Base-by-base conservation (phyloP, 2,888 invertebrate genomes). In the Ephialtes manifestator region DNA sequence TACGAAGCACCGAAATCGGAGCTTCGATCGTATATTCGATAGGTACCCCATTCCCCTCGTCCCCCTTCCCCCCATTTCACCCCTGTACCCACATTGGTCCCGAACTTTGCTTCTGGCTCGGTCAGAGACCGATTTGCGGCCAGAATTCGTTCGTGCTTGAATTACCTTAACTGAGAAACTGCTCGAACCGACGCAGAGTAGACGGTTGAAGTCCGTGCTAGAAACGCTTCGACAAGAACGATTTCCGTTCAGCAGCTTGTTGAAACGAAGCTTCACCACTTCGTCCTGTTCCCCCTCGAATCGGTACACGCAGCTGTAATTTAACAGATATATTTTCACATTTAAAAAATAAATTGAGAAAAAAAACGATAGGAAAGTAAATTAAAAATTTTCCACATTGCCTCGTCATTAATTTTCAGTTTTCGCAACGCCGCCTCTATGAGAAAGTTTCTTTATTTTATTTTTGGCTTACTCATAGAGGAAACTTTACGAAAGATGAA, bases 241-340 rank as follows among this genome's bases (percentile, higher is more conserved):
- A 87, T 94, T 94, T 28, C 94, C 94, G 87, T 94, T 96, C n/a
- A 96, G 95, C 4, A 98, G 95, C 85, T 96, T 96, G 91, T 96
- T 97, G 75, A 98, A 95, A 77, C 97, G 96, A 70, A 98, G 95
- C 85, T 97, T 96, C 68, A 98, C 96, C 68, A 97, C 96, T 93
- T 98, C 98, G 68, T 97, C 97, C 74, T 96, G 96, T 90, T 97
- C 97, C 0, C 97, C 98, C 94, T 98, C 97, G 92, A 98, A 98
- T 67, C 97, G 97, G 94, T 98, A 98, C 65, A 97, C 96, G 94
- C 98, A 98, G 91, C 97, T 97, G 95, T 71, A 90, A 91, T 81
- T 20, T 39, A 10, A 2, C 2, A 10, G 39, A 63, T 2, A 58
- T 24, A 24, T 24, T 24, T 28, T 11, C 0, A 24, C 13, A 58